Conservation (phyloP, 1,140 invertebrate genomes). For the Cataglyphis hispanica region DNA sequence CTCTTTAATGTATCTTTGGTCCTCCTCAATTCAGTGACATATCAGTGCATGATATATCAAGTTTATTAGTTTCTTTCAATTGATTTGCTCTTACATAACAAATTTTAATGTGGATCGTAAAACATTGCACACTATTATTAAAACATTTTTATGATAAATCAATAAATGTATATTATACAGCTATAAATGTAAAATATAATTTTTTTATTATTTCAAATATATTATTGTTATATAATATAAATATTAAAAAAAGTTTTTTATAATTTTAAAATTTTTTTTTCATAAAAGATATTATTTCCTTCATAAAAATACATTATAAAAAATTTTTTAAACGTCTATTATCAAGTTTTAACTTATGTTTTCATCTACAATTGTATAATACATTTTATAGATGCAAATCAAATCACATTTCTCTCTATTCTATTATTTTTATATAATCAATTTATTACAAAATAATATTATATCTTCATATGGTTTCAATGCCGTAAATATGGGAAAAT, state of each 20-base stretch:
- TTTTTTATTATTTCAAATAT: neutral
- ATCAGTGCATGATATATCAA: neutral
- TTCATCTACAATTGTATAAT: slow-evolving; percentile 12
- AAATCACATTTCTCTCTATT: neutral
- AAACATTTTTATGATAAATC: neutral
- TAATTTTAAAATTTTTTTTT: neutral
- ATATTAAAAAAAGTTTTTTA: neutral
- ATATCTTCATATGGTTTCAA: neutral
- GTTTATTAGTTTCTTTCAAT: neutral
- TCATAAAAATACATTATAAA: neutral
- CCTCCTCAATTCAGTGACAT: neutral
- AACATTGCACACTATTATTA: neutral
- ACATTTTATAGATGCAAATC: neutral
- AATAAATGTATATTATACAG: neutral
- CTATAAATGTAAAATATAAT: neutral
- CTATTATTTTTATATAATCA: no score
- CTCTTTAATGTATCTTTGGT: neutral
- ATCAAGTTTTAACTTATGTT: neutral
- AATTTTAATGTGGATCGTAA: neutral
- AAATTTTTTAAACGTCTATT: neutral
- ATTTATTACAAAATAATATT: neutral
- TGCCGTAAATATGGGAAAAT: neutral
- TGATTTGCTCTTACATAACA: neutral
- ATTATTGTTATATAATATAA: neutral
- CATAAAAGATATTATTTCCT: neutral